A percentile compares a stretch with the other conserved stretches of the same genome.
phyloP scores from a whole-genome alignment of 1,140 invertebrate species.

The Pinna nobilis region DNA sequence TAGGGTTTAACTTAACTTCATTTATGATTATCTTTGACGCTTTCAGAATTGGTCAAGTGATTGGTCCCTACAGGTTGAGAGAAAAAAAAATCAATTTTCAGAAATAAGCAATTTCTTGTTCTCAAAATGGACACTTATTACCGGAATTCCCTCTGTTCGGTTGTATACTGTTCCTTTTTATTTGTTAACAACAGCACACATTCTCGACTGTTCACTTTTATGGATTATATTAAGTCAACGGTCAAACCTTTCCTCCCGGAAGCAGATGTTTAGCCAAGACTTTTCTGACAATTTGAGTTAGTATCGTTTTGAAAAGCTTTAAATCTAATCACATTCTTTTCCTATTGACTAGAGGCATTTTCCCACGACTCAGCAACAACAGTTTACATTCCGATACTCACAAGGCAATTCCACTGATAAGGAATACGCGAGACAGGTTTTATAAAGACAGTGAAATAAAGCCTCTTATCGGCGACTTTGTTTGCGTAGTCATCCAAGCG shows the following conservation, averaged over 20 bases:
- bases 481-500: conserved; percentile 51
- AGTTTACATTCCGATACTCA: conserved; percentile 37
- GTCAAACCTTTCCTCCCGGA: no score
- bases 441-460: conserved; percentile 42
- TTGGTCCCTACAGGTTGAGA: no score
- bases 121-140: no score
- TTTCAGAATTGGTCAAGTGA: no score
- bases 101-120: no score
- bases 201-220: no score
- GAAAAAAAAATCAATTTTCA: no score
- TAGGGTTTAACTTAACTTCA: no score
- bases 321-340: conserved; percentile 40
- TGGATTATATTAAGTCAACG: no score
- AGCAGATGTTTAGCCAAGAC: conserved; percentile 21
- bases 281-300: conserved; percentile 14
- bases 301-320: conserved; percentile 37
- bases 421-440: conserved; percentile 44
- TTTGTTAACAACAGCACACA: neutral
- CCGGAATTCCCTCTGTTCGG: neutral
- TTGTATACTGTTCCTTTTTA: neutral
- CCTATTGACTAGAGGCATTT: conserved; percentile 43
- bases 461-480: conserved; percentile 52
- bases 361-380: conserved; percentile 38
- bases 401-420: conserved; percentile 38
- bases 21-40: no score